Evolutionary conservation across 92 coral and sea anemone species (phyloP).

Genomic region (Porites cylindrica): DNA sequence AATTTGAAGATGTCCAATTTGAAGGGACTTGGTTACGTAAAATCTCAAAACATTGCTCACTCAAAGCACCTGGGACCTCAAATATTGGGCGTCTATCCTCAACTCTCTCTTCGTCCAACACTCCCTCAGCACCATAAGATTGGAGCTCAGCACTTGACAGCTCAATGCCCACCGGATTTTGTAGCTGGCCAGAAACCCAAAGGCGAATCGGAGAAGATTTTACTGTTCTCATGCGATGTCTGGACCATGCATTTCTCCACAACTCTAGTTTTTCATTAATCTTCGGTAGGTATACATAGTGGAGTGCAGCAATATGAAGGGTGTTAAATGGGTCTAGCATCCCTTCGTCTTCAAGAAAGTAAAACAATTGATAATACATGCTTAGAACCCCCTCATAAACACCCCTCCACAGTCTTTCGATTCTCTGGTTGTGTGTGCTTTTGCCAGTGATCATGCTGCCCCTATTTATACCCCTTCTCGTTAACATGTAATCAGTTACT

Average conservation of each 20-base stretch:
- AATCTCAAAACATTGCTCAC: no score
- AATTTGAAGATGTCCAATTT: no score
- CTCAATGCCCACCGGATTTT: constrained; percentile 67
- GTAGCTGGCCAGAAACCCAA: constrained; percentile 73
- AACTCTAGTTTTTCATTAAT: constrained; percentile 60
- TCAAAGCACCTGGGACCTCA: background rate
- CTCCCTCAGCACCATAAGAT: constrained; percentile 57
- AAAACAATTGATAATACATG: constrained; percentile 67
- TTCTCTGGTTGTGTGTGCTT: constrained; percentile 73
- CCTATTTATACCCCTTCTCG: constrained; percentile 58
- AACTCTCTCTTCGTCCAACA: constrained; percentile 11
- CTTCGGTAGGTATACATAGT: constrained; percentile 59
- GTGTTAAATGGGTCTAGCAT: constrained; percentile 62
- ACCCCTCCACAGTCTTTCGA: constrained; percentile 74
- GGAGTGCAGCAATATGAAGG: constrained; percentile 61
- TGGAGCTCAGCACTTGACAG: constrained; percentile 16
- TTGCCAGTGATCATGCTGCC: constrained; percentile 73
- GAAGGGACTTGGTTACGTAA: no score
- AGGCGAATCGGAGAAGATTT: constrained; percentile 61
- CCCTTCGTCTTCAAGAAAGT: constrained; percentile 73
- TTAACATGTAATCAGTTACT: constrained; percentile 73
- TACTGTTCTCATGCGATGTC: constrained; percentile 73
- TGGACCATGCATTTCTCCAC: constrained; percentile 75
- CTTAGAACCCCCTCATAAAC: constrained; percentile 70
- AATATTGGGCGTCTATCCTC: background rate